These are phyloP conservation scores for Epinephelus malabaricus DNA, from an alignment of 2,797 vertebrate species.

Conservation along the genomic window DNA sequence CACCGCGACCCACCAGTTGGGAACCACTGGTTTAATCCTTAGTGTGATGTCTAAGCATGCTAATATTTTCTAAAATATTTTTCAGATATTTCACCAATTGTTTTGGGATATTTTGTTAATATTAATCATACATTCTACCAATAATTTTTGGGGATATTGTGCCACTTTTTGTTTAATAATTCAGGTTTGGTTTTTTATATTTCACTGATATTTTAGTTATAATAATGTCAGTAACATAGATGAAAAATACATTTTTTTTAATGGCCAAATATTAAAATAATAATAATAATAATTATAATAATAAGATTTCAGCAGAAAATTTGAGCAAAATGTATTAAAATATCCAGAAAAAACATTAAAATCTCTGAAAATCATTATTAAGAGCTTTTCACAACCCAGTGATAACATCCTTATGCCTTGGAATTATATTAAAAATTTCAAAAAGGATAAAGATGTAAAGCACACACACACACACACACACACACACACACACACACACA, in stretches of 20 bases:
- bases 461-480: background rate
- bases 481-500: constrained; percentile 12
- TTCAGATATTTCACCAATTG: background rate
- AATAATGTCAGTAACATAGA: background rate
- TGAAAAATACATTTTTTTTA: no score
- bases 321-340: background rate
- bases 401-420: constrained; percentile 6
- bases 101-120: background rate
- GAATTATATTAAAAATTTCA: constrained; percentile 18
- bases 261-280: background rate
- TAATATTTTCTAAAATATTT: background rate
- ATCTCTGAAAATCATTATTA: background rate
- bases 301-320: no score
- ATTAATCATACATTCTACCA: background rate
- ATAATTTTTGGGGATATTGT: background rate
- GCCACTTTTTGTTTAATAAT: background rate
- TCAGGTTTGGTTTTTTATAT: background rate
- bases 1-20: no score
- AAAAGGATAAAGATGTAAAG: constrained; percentile 39
- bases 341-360: background rate
- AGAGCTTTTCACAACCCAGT: constrained; percentile 14
- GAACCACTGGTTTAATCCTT: no score
- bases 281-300: background rate
- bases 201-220: background rate
- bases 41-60: background rate